phyloP scores from a whole-genome alignment of 2,888 invertebrate species.

The Volucella zonaria region DNA sequence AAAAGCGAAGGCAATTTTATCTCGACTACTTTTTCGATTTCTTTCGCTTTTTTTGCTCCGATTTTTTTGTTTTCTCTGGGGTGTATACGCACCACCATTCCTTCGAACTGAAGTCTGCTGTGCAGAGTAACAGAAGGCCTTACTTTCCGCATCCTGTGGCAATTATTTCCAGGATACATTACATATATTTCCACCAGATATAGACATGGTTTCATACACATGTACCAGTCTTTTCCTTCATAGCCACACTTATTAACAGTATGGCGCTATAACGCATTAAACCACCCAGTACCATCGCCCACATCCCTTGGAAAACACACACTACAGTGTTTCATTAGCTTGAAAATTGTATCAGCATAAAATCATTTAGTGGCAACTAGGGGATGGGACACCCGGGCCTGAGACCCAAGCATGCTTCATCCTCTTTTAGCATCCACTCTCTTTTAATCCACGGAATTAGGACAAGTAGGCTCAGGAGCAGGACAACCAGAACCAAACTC shows the following conservation, averaged over 20 bases:
- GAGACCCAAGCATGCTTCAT: slow-evolving; percentile 7
- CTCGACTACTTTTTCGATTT: not conserved
- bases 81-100: not conserved
- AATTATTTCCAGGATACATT: slow-evolving; percentile 56
- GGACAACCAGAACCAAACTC: too few species aligned
- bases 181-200: slow-evolving; percentile 32
- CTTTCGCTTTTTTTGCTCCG: not conserved
- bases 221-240: not conserved
- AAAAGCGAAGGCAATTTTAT: slow-evolving; percentile 27
- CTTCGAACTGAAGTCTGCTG: not conserved
- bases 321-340: slow-evolving; percentile 60
- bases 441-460: slow-evolving; percentile 41
- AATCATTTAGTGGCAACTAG: slow-evolving; percentile 55
- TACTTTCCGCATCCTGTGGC: slow-evolving; percentile 54
- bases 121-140: slow-evolving; percentile 8
- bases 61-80: not conserved
- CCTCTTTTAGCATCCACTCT: not conserved
- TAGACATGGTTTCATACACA: not conserved
- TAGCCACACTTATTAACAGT: slow-evolving; percentile 5
- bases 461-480: slow-evolving; percentile 48
- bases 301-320: slow-evolving; percentile 4
- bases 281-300: slow-evolving; percentile 1
- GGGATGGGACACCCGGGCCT: not conserved
- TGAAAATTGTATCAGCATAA: slow-evolving; percentile 62
- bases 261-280: not conserved